A percentile compares a stretch with the other conserved stretches of the same genome.
Evolutionary conservation across 2,113 vertebrate species (phyloP).

Genomic region (Vulpes ferrilata): DNA sequence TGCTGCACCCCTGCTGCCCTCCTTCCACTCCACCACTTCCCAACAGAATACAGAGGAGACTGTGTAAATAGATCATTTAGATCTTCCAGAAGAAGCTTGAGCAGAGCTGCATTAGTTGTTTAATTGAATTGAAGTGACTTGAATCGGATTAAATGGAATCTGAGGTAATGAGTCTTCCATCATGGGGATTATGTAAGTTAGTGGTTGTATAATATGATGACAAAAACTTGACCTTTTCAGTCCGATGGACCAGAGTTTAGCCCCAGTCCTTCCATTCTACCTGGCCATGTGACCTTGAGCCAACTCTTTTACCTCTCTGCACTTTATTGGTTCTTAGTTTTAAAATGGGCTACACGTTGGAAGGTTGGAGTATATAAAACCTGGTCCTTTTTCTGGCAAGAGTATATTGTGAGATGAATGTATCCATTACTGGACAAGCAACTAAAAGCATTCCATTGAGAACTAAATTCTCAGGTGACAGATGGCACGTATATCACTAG

Average conservation of each 20-base stretch:
- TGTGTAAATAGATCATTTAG: background rate
- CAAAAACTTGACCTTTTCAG: background rate
- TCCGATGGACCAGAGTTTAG: background rate
- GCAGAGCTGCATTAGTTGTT: background rate
- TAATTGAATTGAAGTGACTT: conserved; percentile 30
- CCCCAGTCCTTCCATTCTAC: background rate
- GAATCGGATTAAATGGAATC: conserved; percentile 9
- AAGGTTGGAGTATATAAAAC: background rate
- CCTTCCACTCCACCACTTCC: background rate
- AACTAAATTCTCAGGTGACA: background rate
- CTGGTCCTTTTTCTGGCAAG: background rate
- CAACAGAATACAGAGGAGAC: background rate
- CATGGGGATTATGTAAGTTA: background rate
- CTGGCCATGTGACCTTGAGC: background rate
- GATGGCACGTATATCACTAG: background rate
- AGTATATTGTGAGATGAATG: background rate
- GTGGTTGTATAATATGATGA: background rate
- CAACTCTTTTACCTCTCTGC: conserved; percentile 9
- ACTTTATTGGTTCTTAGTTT: background rate
- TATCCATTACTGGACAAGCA: background rate
- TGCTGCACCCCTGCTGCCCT: background rate
- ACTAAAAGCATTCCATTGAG: background rate
- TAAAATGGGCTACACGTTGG: background rate
- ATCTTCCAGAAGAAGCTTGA: background rate
- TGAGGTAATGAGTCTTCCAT: background rate